These are phyloP conservation scores for Ictalurus furcatus DNA, from an alignment of 2,113 vertebrate species.

Conservation along the genomic window DNA sequence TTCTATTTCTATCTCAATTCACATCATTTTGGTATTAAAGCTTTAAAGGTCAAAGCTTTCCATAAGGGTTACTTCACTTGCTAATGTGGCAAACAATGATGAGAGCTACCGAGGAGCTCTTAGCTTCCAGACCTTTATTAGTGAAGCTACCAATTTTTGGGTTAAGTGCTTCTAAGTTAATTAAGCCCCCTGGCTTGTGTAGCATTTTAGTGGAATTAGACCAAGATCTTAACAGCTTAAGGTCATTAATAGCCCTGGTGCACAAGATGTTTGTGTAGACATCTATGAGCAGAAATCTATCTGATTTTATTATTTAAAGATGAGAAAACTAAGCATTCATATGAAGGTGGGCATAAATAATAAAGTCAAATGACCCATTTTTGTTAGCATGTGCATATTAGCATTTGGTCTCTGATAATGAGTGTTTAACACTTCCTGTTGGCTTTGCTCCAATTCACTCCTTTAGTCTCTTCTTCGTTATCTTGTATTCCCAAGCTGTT, in stretches of 20 bases:
- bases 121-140: not conserved
- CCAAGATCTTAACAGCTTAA: not conserved
- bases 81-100: not conserved
- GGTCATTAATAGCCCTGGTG: not conserved
- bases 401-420: not conserved
- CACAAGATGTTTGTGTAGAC: not conserved
- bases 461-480: slow-evolving; percentile 16
- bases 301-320: not conserved
- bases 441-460: not conserved
- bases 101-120: not conserved
- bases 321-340: not conserved
- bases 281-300: too few species aligned
- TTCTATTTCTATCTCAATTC: not conserved
- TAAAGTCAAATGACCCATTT: not conserved
- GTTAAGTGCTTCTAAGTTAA: not conserved
- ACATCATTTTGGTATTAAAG: not conserved
- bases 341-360: not conserved
- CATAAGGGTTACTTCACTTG: not conserved
- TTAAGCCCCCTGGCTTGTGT: slow-evolving; percentile 1
- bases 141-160: not conserved
- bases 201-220: not conserved
- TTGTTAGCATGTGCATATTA: not conserved
- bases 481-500: slow-evolving; percentile 9
- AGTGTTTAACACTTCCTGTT: not conserved
- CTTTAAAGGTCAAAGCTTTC: not conserved